These are phyloP conservation scores for Lanius ludovicianus DNA, from an alignment of 2,113 vertebrate species.

Conservation along the genomic window DNA sequence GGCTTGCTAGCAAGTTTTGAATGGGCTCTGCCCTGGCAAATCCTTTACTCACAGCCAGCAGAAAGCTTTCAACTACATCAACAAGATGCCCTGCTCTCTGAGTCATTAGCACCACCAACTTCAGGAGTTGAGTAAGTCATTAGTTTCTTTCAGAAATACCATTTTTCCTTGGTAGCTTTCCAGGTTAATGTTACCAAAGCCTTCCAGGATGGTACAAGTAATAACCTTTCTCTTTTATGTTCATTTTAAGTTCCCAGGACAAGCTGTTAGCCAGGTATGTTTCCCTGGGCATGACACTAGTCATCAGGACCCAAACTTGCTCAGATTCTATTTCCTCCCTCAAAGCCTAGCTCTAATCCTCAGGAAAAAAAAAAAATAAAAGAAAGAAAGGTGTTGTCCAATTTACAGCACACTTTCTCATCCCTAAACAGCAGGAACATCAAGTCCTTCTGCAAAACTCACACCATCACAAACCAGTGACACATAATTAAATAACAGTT, in stretches of 20 bases:
- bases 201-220: constrained; percentile 10
- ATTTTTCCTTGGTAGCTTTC: constrained; percentile 13
- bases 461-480: background rate
- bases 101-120: background rate
- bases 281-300: background rate
- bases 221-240: constrained; percentile 36
- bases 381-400: background rate
- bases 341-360: background rate
- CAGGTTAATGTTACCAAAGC: background rate
- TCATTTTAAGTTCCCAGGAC: background rate
- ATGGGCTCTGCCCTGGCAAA: background rate
- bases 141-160: background rate
- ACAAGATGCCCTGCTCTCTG: background rate
- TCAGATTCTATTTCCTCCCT: background rate
- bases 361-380: background rate
- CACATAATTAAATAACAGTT: background rate
- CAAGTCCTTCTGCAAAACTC: background rate
- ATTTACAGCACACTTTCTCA: background rate
- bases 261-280: background rate
- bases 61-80: background rate
- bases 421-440: background rate
- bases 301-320: background rate
- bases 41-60: background rate
- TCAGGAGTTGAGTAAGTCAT: background rate
- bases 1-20: background rate